Conservation (phyloP, 2,113 vertebrate genomes). For the Thunnus thynnus region DNA sequence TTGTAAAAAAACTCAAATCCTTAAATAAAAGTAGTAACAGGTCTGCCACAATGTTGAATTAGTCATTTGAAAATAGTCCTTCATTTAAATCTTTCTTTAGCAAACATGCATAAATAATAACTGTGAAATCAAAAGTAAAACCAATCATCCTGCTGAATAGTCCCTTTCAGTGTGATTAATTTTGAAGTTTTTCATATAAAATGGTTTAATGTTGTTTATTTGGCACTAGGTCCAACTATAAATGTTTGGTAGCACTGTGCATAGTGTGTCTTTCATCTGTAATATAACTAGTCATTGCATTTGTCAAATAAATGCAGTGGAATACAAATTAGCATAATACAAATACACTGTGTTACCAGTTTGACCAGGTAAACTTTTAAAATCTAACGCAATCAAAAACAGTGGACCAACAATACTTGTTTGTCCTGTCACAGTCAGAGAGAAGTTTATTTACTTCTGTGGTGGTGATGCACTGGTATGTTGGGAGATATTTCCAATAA, state of each 20-base stretch:
- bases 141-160: not conserved
- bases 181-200: not conserved
- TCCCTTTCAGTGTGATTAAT: not conserved
- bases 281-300: not conserved
- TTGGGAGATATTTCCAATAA: not conserved
- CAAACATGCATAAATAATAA: not conserved
- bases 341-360: not conserved
- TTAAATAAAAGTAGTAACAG: too few relatives aligned
- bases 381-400: not conserved
- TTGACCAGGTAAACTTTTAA: not conserved
- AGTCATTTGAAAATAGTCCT: not conserved
- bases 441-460: too few relatives aligned
- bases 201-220: too few relatives aligned
- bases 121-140: not conserved
- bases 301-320: too few relatives aligned
- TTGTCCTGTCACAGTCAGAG: not conserved
- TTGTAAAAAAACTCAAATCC: not conserved
- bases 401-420: not conserved
- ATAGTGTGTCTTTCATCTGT: not conserved
- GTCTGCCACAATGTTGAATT: not conserved
- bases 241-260: not conserved
- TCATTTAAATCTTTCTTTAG: not conserved
- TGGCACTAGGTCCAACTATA: not conserved
- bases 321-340: not conserved
- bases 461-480: too few relatives aligned